Evolutionary conservation across 1,140 invertebrate genomes (phyloP).

Genomic region (Babylonia areolata): DNA sequence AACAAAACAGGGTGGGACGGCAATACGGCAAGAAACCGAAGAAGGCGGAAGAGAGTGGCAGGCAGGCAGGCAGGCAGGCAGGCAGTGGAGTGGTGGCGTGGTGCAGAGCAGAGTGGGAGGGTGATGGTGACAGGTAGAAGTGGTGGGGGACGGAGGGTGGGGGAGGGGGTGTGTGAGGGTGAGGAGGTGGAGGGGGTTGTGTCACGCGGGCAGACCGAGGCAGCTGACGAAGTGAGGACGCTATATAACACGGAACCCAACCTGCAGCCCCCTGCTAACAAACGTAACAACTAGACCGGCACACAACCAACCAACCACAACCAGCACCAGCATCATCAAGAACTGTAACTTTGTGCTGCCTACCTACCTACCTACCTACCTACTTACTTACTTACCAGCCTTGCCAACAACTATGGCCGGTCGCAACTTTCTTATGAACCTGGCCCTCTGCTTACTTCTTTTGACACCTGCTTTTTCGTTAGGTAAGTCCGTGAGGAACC

Average conservation of each 20-base stretch:
- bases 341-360: no score
- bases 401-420: background rate
- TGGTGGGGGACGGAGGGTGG: background rate
- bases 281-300: background rate
- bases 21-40: background rate
- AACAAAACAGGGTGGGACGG: background rate
- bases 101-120: background rate
- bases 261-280: background rate
- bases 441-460: background rate
- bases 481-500: background rate
- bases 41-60: conserved; percentile 13
- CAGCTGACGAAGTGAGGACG: background rate
- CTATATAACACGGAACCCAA: background rate
- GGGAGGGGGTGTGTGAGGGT: conserved; percentile 14
- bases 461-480: background rate
- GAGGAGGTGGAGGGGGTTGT: background rate
- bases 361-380: no score
- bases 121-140: conserved; percentile 7
- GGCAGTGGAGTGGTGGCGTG: background rate
- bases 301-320: background rate
- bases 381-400: no score
- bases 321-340: background rate
- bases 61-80: background rate
- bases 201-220: background rate
- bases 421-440: background rate